Conservation (phyloP, 1,140 invertebrate species). For the Chironomus tepperi region DNA sequence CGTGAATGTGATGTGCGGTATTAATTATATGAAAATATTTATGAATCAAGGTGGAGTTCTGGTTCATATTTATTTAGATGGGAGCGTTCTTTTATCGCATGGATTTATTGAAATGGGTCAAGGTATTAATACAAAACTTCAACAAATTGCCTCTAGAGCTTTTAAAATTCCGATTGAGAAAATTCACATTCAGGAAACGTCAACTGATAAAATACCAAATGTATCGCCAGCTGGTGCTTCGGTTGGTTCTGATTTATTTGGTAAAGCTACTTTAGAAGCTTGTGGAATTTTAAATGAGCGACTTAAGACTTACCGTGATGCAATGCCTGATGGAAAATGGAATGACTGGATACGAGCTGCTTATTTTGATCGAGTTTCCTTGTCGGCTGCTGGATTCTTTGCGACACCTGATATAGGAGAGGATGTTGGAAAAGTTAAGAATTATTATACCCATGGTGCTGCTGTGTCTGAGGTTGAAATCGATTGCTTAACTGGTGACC, state of each 20-base stretch:
- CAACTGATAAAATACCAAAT: slow-evolving; percentile 60
- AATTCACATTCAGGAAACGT: slow-evolving; percentile 56
- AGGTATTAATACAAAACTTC: slow-evolving; percentile 55
- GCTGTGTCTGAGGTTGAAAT: slow-evolving; percentile 48
- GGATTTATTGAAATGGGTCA: slow-evolving; percentile 63
- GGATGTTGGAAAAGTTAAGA: slow-evolving; percentile 40
- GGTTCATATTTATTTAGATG: slow-evolving; percentile 52
- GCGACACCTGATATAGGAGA: slow-evolving; percentile 42
- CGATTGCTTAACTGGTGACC: slow-evolving; percentile 51
- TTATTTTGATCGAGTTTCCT: slow-evolving; percentile 47
- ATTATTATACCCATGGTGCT: slow-evolving; percentile 48
- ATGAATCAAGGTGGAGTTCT: slow-evolving; percentile 43
- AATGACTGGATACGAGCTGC: slow-evolving; percentile 53
- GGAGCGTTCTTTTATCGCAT: slow-evolving; percentile 52
- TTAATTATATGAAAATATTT: slow-evolving; percentile 39
- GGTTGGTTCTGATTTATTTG: slow-evolving; percentile 57
- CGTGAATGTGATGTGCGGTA: slow-evolving; percentile 42
- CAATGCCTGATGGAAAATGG: slow-evolving; percentile 49
- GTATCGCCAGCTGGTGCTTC: slow-evolving; percentile 57
- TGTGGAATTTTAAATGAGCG: slow-evolving; percentile 48
- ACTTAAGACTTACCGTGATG: slow-evolving; percentile 45
- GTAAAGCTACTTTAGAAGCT: slow-evolving; percentile 56
- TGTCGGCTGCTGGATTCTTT: slow-evolving; percentile 56
- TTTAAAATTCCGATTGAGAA: slow-evolving; percentile 46
- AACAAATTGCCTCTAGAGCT: slow-evolving; percentile 46